Percentiles rank a stretch among this genome's conserved stretches.
These are phyloP conservation scores for Macquaria australasica DNA, from an alignment of 2,113 vertebrate species.

Conservation along the genomic window DNA sequence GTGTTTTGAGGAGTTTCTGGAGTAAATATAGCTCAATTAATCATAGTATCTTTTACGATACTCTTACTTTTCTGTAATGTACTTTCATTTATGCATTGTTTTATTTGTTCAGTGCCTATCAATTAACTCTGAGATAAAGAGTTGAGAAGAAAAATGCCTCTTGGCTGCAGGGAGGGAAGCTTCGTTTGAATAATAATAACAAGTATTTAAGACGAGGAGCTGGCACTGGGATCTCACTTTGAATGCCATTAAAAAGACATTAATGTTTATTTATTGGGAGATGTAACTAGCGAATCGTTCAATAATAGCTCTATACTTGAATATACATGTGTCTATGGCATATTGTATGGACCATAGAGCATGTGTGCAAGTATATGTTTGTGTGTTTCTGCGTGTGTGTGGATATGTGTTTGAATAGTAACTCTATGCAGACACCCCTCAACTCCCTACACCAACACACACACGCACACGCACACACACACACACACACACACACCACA, in stretches of 20 bases:
- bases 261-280: conserved; percentile 57
- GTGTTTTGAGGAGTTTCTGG: background rate
- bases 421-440: background rate
- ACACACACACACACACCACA: conserved; percentile 21
- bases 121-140: conserved; percentile 38
- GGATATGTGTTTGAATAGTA: conserved; percentile 15
- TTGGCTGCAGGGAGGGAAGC: conserved; percentile 37
- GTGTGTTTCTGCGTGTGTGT: conserved; percentile 2
- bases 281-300: conserved; percentile 21
- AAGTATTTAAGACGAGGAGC: conserved; percentile 44
- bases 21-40: conserved; percentile 15
- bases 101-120: conserved; percentile 31
- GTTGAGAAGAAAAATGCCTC: conserved; percentile 31
- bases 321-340: conserved; percentile 15
- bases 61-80: conserved; percentile 12
- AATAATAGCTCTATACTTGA: conserved; percentile 18
- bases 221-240: conserved; percentile 36
- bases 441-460: background rate
- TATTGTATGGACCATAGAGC: background rate
- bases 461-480: background rate
- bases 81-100: conserved; percentile 22
- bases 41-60: background rate
- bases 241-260: conserved; percentile 58
- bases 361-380: background rate
- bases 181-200: conserved; percentile 60